Base-by-base conservation (phyloP, 2,113 vertebrate genomes). In the Anthoscopus minutus region DNA sequence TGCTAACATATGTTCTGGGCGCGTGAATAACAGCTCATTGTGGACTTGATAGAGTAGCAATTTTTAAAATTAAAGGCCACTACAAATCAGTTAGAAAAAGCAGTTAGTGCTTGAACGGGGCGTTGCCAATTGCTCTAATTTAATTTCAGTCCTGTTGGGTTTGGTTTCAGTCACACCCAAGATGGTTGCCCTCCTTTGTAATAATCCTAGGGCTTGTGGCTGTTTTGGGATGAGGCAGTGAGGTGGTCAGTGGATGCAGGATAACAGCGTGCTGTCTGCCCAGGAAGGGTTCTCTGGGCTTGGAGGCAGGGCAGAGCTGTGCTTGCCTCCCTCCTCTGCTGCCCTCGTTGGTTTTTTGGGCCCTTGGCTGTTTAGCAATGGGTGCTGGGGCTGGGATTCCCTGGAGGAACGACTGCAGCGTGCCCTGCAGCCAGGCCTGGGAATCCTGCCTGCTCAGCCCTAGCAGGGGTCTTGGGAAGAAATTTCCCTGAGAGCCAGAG, bases 381-480 rank as follows among this genome's bases (percentile, higher is more conserved):
- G 37, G 24, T 56, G 11, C 82, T 57, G 69, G 65, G 56, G 44
- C 70, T 79, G 80, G 58, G 66, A 21, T 86, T 71, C 45, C 76
- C 76, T 33, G 62, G 20, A 42, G 83, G 18, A 38, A 20, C 3
- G 47, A 38, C 51, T 50, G 47, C 31, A 37, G 27, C 44, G 19
- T 11, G 18, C 13, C 0, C 57, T 40, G 40, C 2, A 42, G 50
- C 20, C 53, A 9, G 44, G 11, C 1, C 0, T 86, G 72, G 69
- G 77, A 53, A 53, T 33, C 9, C 57, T 30, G 56, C 15, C 2
- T 2, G 24, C 20, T 14, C 81, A 13, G 16, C 80, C 62, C 38
- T 38, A n/a, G 53, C 0, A 10, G 20, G 13, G 37, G 7, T 28
- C 28, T 0, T 40, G 62, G 35, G 60, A 51, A 66, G 38, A 3